Percentiles rank a stretch among this genome's conserved stretches.
Conservation (phyloP, 2,888 invertebrate species). For the Drosophila formosana region DNA sequence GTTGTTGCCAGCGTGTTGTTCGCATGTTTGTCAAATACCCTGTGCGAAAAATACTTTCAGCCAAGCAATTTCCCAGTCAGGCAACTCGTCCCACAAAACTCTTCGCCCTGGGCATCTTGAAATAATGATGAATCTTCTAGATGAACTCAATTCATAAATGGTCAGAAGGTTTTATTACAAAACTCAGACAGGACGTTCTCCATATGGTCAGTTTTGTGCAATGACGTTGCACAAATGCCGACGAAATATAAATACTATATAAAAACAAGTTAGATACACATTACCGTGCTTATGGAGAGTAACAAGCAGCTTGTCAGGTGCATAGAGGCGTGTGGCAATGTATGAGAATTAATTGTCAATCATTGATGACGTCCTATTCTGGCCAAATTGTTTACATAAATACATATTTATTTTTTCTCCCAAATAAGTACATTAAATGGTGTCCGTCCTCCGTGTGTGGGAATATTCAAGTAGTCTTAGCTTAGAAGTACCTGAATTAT, state of each 20-base stretch:
- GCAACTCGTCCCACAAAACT: neutral
- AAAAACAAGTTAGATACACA: constrained; percentile 15
- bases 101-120: neutral
- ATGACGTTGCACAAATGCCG: constrained; percentile 12
- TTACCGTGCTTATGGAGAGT: neutral
- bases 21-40: constrained; percentile 30
- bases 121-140: constrained; percentile 6
- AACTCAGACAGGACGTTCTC: constrained; percentile 12
- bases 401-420: neutral
- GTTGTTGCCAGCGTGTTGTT: neutral
- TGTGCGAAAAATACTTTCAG: constrained; percentile 5
- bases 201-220: constrained; percentile 25
- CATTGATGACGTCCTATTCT: neutral
- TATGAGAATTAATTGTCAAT: neutral
- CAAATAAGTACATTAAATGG: neutral
- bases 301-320: neutral
- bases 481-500: constrained; percentile 42
- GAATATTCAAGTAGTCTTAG: constrained; percentile 23
- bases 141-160: constrained; percentile 22
- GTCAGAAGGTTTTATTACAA: constrained; percentile 43
- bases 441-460: neutral
- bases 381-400: neutral
- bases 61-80: neutral
- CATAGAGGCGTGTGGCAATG: neutral
- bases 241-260: constrained; percentile 31